Conservation (phyloP, 1,140 invertebrate genomes). For the Lutraria rhynchaena region DNA sequence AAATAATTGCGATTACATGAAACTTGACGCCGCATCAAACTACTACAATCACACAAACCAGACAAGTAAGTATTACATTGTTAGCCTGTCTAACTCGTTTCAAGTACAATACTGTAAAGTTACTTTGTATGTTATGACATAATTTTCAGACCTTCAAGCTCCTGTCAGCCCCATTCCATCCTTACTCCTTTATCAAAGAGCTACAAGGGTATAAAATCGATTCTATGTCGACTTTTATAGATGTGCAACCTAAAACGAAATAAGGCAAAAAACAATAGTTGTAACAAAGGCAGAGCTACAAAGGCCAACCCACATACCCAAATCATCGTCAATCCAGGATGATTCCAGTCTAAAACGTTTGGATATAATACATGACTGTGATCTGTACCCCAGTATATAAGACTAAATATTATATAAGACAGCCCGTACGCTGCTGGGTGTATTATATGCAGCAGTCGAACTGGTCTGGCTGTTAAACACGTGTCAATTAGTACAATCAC, state of each 20-base stretch:
- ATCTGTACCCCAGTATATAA: slow-evolving; percentile 71
- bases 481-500: slow-evolving; percentile 69
- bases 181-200: no score
- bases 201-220: no score
- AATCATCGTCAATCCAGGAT: slow-evolving; percentile 60
- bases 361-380: slow-evolving; percentile 69
- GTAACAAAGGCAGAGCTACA: slow-evolving; percentile 65
- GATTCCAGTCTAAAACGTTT: slow-evolving; percentile 73
- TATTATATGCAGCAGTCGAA: slow-evolving; percentile 70
- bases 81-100: no score
- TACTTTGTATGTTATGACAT: no score
- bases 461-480: slow-evolving; percentile 63
- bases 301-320: slow-evolving; percentile 58
- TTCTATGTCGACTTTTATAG: background rate
- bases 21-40: no score
- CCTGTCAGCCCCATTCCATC: no score
- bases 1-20: no score
- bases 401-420: slow-evolving; percentile 68
- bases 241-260: slow-evolving; percentile 60
- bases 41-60: no score
- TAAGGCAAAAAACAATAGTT: slow-evolving; percentile 59
- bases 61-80: no score
- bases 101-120: no score
- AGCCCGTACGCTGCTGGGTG: slow-evolving; percentile 67
- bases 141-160: no score